Conservation (phyloP, 2,797 vertebrate species). For the Nannoperca australis region DNA sequence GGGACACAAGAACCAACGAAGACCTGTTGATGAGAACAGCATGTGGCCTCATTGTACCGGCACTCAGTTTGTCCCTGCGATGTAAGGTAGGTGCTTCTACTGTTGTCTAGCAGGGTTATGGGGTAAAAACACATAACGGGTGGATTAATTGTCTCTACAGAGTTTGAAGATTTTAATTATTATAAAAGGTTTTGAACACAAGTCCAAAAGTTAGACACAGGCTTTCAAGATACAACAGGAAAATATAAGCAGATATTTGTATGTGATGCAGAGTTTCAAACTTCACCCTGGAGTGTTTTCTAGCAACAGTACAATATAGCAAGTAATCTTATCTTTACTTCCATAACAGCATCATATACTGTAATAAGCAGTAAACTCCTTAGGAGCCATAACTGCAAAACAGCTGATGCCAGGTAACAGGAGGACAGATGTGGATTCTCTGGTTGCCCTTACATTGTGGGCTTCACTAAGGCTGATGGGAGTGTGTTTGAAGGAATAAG, state of each 20-base stretch:
- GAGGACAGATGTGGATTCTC: constrained; percentile 14
- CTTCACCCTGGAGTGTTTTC: constrained; percentile 17
- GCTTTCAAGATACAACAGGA: neutral
- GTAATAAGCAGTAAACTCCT: constrained; percentile 18
- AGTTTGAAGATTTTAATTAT: neutral
- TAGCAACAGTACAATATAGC: neutral
- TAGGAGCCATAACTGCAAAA: constrained; percentile 11
- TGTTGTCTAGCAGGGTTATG: neutral
- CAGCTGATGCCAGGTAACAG: neutral
- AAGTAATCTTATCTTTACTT: constrained; percentile 41
- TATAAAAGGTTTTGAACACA: neutral
- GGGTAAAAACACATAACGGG: neutral
- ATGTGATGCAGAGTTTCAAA: neutral
- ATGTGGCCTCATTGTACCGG: neutral
- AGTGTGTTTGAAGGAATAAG: neutral
- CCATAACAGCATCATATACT: neutral
- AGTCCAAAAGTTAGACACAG: neutral
- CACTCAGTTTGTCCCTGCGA: neutral
- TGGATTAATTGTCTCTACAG: neutral
- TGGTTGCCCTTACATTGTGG: neutral
- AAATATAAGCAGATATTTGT: neutral
- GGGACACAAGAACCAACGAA: neutral
- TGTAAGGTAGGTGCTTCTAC: constrained; percentile 54
- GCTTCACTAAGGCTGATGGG: neutral
- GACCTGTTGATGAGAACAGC: neutral